Evolutionary conservation across 2,113 vertebrate species (phyloP).

Genomic region (Muntiacus muntjak): DNA sequence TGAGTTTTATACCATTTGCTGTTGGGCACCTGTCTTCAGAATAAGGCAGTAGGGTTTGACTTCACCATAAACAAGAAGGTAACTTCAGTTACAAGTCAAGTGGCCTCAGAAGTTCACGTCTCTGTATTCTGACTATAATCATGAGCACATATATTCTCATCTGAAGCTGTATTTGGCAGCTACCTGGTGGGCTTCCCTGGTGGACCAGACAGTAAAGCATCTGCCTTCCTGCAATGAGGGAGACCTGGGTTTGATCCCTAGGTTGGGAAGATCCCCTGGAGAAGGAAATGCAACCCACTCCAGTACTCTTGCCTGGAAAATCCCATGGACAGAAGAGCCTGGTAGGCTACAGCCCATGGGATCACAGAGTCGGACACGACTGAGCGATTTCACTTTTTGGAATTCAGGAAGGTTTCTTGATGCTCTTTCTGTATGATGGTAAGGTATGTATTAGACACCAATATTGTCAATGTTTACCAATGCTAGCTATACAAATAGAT

Average conservation of each 20-base stretch:
- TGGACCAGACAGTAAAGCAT: not conserved
- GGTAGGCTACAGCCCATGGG: not conserved
- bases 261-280: not conserved
- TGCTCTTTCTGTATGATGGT: not conserved
- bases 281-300: not conserved
- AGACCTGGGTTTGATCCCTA: not conserved
- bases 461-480: not conserved
- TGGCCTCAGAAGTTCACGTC: not conserved
- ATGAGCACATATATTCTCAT: not conserved
- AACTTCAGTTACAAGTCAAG: not conserved
- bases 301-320: not conserved
- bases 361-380: accelerated
- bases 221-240: not conserved
- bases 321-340: not conserved
- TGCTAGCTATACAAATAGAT: not conserved
- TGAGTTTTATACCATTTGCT: not conserved
- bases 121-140: not conserved
- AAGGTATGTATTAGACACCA: not conserved
- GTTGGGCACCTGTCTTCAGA: not conserved
- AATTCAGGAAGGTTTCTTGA: not conserved
- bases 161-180: not conserved
- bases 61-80: not conserved
- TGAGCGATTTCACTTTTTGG: too few species aligned
- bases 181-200: not conserved
- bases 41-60: not conserved